Base-by-base conservation (phyloP, 35 echinoderm and acorn worm species). In the Heliocidaris tuberculata region DNA sequence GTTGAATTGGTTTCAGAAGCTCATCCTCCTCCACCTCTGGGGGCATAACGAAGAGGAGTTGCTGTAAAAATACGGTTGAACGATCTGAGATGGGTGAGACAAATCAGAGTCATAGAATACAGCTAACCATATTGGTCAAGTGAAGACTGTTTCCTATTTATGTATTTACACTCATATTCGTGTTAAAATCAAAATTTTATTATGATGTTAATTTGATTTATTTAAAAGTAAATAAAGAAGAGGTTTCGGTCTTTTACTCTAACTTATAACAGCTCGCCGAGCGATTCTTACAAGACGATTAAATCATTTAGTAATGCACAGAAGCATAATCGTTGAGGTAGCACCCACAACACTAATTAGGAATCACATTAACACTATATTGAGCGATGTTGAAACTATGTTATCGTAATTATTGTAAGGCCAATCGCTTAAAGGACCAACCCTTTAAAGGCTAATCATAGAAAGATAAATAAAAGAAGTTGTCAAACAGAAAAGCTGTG, bases 61-160 rank as follows among this genome's bases (percentile, higher is more conserved):
- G 91, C 91, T 93, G 91, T 24, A 93, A 59, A 59, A 93, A 93
- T 50, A 93, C 27, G 31, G 91, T 93, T 27, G 91, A 47, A 13
- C 50, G 47, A 93, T 93, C 91, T 93, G n/a, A 85, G n/a, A 85
- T 85, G 15, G 70, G 19, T n/a, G 27, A n/a, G 27, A 89, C 16
- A 89, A 15, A 47, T 31, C 31, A 89, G 2, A 89, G 6, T 30
- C 15, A 86, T 27, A 32, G n/a, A 86, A n/a, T 29, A 21, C 12
- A 9, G n/a, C 21, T 86, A 30, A 86, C 21, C 85, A 86, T 13
- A 42, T 42, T 29, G 31, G 13, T 30, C 9, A 86, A 11, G 13
- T 86, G 85, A 30, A 19, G 70, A 32, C 31, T 32, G 2, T 30
- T 86, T 30, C 85, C 15, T 16, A 85, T 0, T 29, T n/a, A 30